Evolutionary conservation across 2,888 invertebrate genomes (phyloP).

Genomic region (Carabus problematicus): DNA sequence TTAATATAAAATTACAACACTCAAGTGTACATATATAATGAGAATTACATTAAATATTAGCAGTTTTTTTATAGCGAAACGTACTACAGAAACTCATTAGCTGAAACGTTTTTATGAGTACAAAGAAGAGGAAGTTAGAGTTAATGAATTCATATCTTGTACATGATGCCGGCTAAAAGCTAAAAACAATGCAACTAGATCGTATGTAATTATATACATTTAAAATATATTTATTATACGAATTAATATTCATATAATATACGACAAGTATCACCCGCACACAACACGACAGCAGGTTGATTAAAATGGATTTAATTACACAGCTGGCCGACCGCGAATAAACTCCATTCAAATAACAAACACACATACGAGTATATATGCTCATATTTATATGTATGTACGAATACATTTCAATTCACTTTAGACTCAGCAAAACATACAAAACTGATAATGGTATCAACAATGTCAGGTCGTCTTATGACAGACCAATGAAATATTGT

Average conservation of each 20-base stretch:
- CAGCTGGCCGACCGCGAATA: slow-evolving; percentile 30
- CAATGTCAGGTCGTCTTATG: too few species aligned
- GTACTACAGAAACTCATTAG: too few species aligned
- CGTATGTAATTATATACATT: not conserved
- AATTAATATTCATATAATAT: slow-evolving; percentile 16
- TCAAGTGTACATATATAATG: too few species aligned
- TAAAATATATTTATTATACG: slow-evolving; percentile 13
- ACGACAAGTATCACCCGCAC: slow-evolving; percentile 14
- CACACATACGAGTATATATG: slow-evolving; percentile 10
- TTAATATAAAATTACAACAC: too few species aligned
- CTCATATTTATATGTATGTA: not conserved
- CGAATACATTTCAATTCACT: not conserved
- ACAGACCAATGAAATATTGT: too few species aligned
- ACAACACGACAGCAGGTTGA: slow-evolving; percentile 19
- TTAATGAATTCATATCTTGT: too few species aligned
- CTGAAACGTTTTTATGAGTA: too few species aligned
- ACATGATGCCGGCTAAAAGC: too few species aligned
- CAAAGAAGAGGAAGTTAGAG: too few species aligned
- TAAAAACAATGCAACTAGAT: too few species aligned
- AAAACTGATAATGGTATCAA: not conserved
- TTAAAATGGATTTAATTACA: slow-evolving; percentile 40
- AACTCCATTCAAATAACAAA: slow-evolving; percentile 28
- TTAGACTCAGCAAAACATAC: not conserved
- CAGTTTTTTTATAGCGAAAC: too few species aligned
- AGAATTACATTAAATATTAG: too few species aligned